Evolutionary conservation across 2,113 vertebrate genomes (phyloP), one percentile per base, ranked within the genome.

Genomic region (Pristiophorus japonicus): DNA sequence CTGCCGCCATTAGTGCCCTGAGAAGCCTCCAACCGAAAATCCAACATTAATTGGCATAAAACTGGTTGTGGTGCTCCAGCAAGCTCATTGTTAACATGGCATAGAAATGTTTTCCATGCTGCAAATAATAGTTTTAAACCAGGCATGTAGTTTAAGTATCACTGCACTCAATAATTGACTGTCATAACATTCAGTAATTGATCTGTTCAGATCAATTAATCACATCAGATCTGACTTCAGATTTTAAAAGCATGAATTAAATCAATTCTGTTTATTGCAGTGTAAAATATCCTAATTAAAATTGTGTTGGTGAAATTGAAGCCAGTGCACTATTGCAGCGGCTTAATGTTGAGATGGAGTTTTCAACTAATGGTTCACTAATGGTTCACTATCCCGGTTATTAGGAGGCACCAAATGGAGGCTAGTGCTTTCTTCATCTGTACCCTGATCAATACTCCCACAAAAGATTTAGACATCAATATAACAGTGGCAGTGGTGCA

Each of bases 251-350:
- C 45, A 87, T 24, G 51, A 87, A 87, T 87, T 51, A 51, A 81
- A 51, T 87, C 47, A 87, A 87, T 87, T 87, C 22, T 87, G 47
- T 51, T 87, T 51, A 87, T 87, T 87, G 75, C 42, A 38, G 38
- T 42, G 84, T 87, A 87, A 87, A 87, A 55, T 55, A 87, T 87
- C 84, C 47, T 55, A 87, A 87, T 87, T 87, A 87, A 87, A 87
- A 51, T 87, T 47, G 55, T 22, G 24, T 81, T 81, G n/a, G 42
- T 87, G 27, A 87, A 87, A 30, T 51, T 30, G 47, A 87, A 10
- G 12, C 67, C 67, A 70, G 67, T 27, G 67, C 81, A 87, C 22
- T 7, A 51, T 55, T 51, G 47, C 47, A 87, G 55, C 47, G 22
- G 1, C 51, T 51, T 30, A 11, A 12, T 87, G 24, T 81, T 51